A percentile compares a stretch with the other conserved stretches of the same genome.
These are phyloP conservation scores for Piaya cayana DNA, from an alignment of 2,113 vertebrate species.

Conservation along the genomic window DNA sequence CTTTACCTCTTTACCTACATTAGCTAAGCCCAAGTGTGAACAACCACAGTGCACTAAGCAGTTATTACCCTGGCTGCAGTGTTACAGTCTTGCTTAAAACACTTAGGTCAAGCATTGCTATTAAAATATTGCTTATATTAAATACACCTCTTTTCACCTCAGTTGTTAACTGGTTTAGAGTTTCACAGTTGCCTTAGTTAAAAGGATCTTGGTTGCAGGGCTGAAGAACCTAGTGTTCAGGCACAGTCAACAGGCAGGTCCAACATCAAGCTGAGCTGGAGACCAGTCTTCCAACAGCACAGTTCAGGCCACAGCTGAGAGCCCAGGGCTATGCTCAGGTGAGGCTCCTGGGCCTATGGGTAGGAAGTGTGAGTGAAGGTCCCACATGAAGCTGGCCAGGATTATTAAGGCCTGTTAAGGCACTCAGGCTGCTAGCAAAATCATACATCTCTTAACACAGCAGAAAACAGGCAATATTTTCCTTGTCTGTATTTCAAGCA, in stretches of 20 bases:
- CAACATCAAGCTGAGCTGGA: not conserved
- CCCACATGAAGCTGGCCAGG: not conserved
- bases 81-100: not conserved
- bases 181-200: not conserved
- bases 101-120: not conserved
- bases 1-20: not conserved
- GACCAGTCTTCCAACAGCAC: not conserved
- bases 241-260: not conserved
- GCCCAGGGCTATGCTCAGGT: not conserved
- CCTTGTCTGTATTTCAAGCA: not conserved
- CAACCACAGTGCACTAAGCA: not conserved
- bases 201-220: not conserved
- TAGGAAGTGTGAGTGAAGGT: not conserved
- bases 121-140: not conserved
- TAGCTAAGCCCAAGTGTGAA: not conserved
- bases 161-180: not conserved
- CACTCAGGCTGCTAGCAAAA: not conserved
- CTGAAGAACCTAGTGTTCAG: not conserved
- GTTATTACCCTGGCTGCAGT: fast-evolving
- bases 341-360: not conserved
- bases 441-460: not conserved
- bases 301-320: not conserved
- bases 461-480: not conserved
- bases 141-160: not conserved
- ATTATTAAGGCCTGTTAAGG: not conserved